phyloP scores from a whole-genome alignment of 1,140 invertebrate genomes.

The Calephelis nemesis region DNA sequence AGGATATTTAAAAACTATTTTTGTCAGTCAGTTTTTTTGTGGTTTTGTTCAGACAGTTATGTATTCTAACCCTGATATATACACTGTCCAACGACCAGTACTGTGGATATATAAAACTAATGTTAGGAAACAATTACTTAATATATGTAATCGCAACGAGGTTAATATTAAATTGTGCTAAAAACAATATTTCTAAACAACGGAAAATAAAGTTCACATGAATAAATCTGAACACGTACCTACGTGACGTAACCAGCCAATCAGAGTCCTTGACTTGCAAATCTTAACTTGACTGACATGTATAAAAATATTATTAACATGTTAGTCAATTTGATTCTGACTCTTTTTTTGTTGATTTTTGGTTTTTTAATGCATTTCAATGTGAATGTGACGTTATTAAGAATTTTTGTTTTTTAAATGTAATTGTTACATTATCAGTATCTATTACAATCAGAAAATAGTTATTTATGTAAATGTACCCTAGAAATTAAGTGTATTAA shows the following conservation, averaged over 20 bases:
- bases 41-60: not conserved
- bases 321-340: not conserved
- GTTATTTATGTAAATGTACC: too few species aligned
- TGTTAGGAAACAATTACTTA: slow-evolving; percentile 14
- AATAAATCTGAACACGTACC: not conserved
- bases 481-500: too few species aligned
- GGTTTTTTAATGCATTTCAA: too few species aligned
- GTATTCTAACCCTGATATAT: not conserved
- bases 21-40: not conserved
- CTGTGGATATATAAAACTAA: slow-evolving; percentile 9
- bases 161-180: slow-evolving; percentile 45
- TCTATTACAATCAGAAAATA: too few species aligned
- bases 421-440: too few species aligned
- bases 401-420: too few species aligned
- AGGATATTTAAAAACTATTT: too few species aligned
- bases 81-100: not conserved
- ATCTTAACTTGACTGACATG: not conserved
- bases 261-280: not conserved
- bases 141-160: slow-evolving; percentile 8
- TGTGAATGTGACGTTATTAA: too few species aligned
- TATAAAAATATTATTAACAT: not conserved
- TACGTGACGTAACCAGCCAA: not conserved
- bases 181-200: slow-evolving; percentile 50
- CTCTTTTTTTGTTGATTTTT: too few species aligned
- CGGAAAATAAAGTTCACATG: slow-evolving; percentile 41